These are phyloP conservation scores for Lissonota sp. DNA, from an alignment of 2,888 invertebrate species.

Conservation along the genomic window DNA sequence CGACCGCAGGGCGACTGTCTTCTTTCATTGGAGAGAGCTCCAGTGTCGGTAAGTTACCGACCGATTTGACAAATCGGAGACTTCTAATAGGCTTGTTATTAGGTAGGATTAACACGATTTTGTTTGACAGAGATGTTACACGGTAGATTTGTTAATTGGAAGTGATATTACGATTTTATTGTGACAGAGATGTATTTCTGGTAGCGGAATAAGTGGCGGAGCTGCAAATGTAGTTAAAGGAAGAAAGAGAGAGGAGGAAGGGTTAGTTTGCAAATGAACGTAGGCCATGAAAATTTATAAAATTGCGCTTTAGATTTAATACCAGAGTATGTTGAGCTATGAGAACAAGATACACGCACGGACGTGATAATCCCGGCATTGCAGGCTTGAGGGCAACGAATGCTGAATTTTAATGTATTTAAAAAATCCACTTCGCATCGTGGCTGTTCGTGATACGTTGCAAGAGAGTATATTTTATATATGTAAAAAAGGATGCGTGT, in stretches of 20 bases:
- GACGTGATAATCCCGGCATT: conserved; percentile 37
- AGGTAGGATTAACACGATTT: too few relatives aligned
- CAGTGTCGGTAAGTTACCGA: too few relatives aligned
- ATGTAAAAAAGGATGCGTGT: background rate
- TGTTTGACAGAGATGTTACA: too few relatives aligned
- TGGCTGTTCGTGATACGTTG: conserved; percentile 17
- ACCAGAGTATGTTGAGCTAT: conserved; percentile 44
- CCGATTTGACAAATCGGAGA: too few relatives aligned
- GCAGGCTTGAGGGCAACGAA: conserved; percentile 31
- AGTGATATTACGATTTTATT: too few relatives aligned
- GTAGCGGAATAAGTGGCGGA: too few relatives aligned
- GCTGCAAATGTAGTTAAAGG: background rate
- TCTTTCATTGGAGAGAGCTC: too few relatives aligned
- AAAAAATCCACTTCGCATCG: conserved; percentile 59
- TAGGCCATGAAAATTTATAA: conserved; percentile 67
- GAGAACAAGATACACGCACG: conserved; percentile 3
- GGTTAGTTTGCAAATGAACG: conserved; percentile 35
- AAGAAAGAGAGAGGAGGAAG: conserved; percentile 4
- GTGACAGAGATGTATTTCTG: too few relatives aligned
- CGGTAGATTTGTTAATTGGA: too few relatives aligned
- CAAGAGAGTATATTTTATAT: background rate
- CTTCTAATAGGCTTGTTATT: too few relatives aligned
- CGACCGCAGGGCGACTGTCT: too few relatives aligned
- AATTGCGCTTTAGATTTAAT: conserved; percentile 70
- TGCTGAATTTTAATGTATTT: conserved; percentile 71